These are phyloP conservation scores for Zaprionus obscuricornis DNA, from an alignment of 2,888 invertebrate species.

Conservation along the genomic window DNA sequence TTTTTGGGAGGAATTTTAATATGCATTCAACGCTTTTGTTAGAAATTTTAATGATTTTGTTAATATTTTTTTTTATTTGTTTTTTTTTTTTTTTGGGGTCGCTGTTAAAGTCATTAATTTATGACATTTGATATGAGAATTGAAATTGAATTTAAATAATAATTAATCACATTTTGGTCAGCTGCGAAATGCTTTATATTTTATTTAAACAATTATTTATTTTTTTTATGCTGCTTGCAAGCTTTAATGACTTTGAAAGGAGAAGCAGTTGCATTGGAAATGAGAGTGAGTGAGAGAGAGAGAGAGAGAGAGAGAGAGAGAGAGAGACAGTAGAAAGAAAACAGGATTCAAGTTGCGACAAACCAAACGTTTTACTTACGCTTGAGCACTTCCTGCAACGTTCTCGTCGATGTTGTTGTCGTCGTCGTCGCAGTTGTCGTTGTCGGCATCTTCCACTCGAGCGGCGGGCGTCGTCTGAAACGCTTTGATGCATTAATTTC, in stretches of 20 bases:
- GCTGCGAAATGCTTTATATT: constrained; percentile 2
- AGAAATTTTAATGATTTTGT: constrained; percentile 63
- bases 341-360: constrained; percentile 23
- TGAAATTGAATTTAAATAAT: constrained; percentile 18
- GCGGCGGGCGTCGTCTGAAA: constrained; percentile 49
- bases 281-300: too few relatives aligned
- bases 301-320: too few relatives aligned
- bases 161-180: constrained; percentile 50
- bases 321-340: too few relatives aligned
- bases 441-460: constrained; percentile 61
- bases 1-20: constrained; percentile 25
- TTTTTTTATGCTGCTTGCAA: constrained; percentile 16
- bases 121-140: constrained; percentile 23
- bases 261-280: too few relatives aligned
- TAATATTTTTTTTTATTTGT: constrained; percentile 40
- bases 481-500: constrained; percentile 78
- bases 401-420: constrained; percentile 13
- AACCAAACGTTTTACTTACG: constrained; percentile 59
- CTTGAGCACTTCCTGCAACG: constrained; percentile 43
- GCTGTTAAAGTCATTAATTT: constrained; percentile 53
- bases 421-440: constrained; percentile 12
- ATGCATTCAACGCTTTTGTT: constrained; percentile 32
- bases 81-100: not conserved
- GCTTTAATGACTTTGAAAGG: constrained; percentile 39
- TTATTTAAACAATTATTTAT: not conserved